Conservation (phyloP, 2,888 invertebrate species). For the Trichogramma evanescens region DNA sequence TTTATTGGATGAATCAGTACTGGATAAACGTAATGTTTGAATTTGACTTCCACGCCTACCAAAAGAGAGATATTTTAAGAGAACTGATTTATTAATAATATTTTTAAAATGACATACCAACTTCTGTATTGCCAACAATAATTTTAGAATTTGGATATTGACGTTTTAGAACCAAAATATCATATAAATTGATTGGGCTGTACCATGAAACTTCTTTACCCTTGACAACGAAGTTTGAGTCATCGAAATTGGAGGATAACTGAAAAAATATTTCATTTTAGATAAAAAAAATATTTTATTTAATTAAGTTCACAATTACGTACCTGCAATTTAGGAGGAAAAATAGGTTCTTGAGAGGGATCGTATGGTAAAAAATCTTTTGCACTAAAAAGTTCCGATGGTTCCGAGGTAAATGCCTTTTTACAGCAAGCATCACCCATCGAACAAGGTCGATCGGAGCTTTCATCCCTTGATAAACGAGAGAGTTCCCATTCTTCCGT, state of each 20-base stretch:
- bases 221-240: conserved; percentile 56
- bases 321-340: conserved; percentile 80
- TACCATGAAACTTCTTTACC: conserved; percentile 67
- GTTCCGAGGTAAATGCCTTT: conserved; percentile 33
- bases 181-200: conserved; percentile 62
- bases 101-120: conserved; percentile 52
- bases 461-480: conserved; percentile 30
- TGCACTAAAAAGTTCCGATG: conserved; percentile 51
- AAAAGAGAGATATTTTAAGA: neutral
- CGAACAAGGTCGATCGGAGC: conserved; percentile 48
- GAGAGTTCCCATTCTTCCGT: conserved; percentile 64
- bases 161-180: conserved; percentile 64
- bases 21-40: conserved; percentile 74
- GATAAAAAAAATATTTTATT: neutral
- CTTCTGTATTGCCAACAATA: conserved; percentile 83
- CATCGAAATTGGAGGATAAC: conserved; percentile 51
- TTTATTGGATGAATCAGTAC: conserved; percentile 66
- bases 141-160: conserved; percentile 64
- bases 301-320: too few relatives aligned
- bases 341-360: conserved; percentile 81
- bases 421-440: conserved; percentile 66
- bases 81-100: neutral
- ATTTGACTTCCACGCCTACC: conserved; percentile 75
- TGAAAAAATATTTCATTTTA: conserved; percentile 19
- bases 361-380: conserved; percentile 66